A percentile compares a stretch with the other conserved stretches of the same genome.
phyloP scores from a whole-genome alignment of 2,888 invertebrate species.

The Drosophila bunnanda region DNA sequence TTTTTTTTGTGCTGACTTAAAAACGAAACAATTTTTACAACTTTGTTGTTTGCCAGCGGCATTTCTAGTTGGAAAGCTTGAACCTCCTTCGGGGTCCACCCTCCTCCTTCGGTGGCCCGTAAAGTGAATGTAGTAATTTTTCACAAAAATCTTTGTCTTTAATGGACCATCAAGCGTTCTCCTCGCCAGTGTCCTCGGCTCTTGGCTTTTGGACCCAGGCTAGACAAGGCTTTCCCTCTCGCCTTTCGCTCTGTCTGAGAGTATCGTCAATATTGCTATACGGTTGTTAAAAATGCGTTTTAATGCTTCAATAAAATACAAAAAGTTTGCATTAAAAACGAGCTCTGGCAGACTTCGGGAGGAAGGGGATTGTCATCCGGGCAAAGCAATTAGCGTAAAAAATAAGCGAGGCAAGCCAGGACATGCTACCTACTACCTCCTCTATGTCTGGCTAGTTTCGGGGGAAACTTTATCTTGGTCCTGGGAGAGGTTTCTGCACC shows the following conservation, averaged over 20 bases:
- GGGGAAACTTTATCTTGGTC: background rate
- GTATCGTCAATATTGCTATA: conserved; percentile 73
- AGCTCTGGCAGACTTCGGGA: background rate
- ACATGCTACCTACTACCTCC: background rate
- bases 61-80: conserved; percentile 65
- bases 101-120: conserved; percentile 32
- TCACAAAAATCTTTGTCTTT: conserved; percentile 81
- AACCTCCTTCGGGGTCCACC: background rate
- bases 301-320: conserved; percentile 82
- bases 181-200: conserved; percentile 16
- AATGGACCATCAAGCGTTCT: conserved; percentile 79
- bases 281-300: conserved; percentile 82
- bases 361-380: conserved; percentile 22
- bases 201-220: conserved; percentile 49
- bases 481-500: background rate
- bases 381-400: conserved; percentile 84
- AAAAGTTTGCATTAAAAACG: conserved; percentile 80
- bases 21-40: conserved; percentile 83
- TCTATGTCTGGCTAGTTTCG: background rate
- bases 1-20: conserved; percentile 50
- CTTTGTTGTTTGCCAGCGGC: conserved; percentile 81
- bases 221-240: conserved; percentile 18
- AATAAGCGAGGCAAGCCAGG: conserved; percentile 35
- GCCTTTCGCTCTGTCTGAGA: background rate
- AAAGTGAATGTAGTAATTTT: conserved; percentile 77